A percentile compares a stretch with the other conserved stretches of the same genome.
phyloP scores from a whole-genome alignment of 2,113 vertebrate species.

The Menura novaehollandiae region DNA sequence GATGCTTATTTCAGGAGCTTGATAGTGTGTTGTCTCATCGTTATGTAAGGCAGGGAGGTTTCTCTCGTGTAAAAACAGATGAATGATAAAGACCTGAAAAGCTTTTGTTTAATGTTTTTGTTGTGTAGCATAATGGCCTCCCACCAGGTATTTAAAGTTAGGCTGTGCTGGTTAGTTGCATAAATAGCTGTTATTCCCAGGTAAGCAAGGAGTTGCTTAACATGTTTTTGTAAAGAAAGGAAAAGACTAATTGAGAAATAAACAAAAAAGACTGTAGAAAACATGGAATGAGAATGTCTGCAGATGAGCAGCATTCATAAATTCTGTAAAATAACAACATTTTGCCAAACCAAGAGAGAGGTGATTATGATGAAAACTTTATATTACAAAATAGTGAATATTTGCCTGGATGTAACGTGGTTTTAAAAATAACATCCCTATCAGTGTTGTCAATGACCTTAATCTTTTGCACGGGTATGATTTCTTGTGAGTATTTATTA shows the following conservation, averaged over 20 bases:
- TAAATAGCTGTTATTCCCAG: conserved; percentile 10
- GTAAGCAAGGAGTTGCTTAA: not conserved
- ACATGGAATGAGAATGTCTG: not conserved
- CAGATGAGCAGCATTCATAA: not conserved
- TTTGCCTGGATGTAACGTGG: not conserved
- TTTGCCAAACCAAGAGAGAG: not conserved
- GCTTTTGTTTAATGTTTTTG: conserved; percentile 28
- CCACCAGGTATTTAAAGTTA: not conserved
- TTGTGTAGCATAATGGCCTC: not conserved
- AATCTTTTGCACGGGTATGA: not conserved
- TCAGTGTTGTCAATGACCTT: not conserved
- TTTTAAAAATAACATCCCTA: not conserved
- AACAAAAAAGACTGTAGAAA: not conserved
- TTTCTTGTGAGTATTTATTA: not conserved
- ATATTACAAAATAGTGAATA: not conserved
- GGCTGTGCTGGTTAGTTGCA: not conserved
- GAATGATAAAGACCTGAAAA: conserved; percentile 18
- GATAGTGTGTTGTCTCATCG: not conserved
- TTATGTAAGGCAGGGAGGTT: conserved; percentile 19
- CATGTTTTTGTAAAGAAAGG: not conserved
- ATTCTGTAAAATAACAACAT: not conserved
- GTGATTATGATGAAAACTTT: not conserved
- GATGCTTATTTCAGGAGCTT: conserved; percentile 15
- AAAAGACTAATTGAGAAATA: not conserved
- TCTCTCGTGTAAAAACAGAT: conserved; percentile 3